Base-by-base conservation (phyloP, 2,888 invertebrate species). In the Cephus nigrinus region DNA sequence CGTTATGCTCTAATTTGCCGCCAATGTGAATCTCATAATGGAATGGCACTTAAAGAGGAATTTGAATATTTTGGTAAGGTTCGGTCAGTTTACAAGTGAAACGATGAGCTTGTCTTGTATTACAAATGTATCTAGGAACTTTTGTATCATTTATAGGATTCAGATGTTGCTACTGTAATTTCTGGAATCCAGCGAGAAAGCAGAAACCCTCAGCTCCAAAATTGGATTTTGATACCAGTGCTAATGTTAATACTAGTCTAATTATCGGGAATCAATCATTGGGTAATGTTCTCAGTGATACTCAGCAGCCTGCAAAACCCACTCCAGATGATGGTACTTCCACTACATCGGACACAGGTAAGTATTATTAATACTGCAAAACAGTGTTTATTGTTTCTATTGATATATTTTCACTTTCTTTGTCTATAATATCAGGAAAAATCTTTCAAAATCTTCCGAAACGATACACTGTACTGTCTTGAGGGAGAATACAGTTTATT, bases 1-100 rank as follows among this genome's bases (percentile, higher is more conserved):
- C 95, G 99, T 85, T 99, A 96, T 93, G 99, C 99, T 32, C 94
- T 99, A 82, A 98, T 99, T 87, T 99, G 99, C 91, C 93, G 94
- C 69, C 94, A 96, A 83, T 99, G 99, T 90, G 95, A 93, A 84
- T 95, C 96, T 30, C 99, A 99, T 91, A 99, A 99, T 92, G 99
- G 99, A 94, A 92, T 96, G 95, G 95, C 95, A 2, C 90, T 95
- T 15, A 93, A 93, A 83, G 95, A 96, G 88, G 95, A 96, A 87
- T 96, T 95, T 90, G 94, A 95, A 86, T 95, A 93, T 87, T 92
- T 95, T 75, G 93, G 94, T 94, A 89, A 91, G 77, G 9, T 31
- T 71, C 1, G 9, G 4, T 71, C 12, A 33, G 32, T 71, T 30
- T 71, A n/a, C 12, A 71, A 71, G 9, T 71, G 12, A 15, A 32